phyloP scores from a whole-genome alignment of 1,140 invertebrate species.

The Coenobita brevimanus region DNA sequence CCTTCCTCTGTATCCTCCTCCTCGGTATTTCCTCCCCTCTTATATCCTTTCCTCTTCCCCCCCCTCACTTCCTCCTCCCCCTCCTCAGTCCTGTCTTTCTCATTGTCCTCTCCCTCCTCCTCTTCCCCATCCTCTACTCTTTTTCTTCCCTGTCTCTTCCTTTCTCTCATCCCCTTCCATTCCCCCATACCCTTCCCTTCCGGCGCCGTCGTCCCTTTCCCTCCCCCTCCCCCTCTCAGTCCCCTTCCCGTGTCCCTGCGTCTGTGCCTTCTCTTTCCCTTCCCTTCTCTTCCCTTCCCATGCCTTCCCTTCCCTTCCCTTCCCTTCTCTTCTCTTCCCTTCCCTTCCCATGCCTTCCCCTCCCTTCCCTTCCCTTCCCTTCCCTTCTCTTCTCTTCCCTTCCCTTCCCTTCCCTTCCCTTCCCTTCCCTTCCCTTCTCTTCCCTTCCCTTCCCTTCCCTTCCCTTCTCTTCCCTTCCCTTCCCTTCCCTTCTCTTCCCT shows the following conservation, averaged over 20 bases:
- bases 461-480: not conserved
- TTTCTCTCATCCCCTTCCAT: not conserved
- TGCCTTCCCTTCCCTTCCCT: not conserved
- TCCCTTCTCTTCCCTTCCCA: not conserved
- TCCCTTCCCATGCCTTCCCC: no score
- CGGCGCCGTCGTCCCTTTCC: not conserved
- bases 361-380: no score
- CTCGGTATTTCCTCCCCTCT: not conserved
- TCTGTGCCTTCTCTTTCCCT: not conserved
- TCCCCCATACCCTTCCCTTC: not conserved
- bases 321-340: not conserved
- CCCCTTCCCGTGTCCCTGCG: not conserved
- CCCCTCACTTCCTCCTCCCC: not conserved
- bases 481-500: not conserved
- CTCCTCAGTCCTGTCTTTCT: not conserved
- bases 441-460: not conserved
- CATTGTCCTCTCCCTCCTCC: not conserved
- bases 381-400: not conserved
- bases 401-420: not conserved
- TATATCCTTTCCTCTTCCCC: no score
- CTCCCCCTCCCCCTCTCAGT: not conserved
- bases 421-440: not conserved
- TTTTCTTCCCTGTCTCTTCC: not conserved
- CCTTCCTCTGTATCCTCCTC: not conserved
- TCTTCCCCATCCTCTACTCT: not conserved